Percentiles rank a stretch among this genome's conserved stretches.
phyloP scores from a whole-genome alignment of 2,113 vertebrate species.

The Chionomys nivalis region DNA sequence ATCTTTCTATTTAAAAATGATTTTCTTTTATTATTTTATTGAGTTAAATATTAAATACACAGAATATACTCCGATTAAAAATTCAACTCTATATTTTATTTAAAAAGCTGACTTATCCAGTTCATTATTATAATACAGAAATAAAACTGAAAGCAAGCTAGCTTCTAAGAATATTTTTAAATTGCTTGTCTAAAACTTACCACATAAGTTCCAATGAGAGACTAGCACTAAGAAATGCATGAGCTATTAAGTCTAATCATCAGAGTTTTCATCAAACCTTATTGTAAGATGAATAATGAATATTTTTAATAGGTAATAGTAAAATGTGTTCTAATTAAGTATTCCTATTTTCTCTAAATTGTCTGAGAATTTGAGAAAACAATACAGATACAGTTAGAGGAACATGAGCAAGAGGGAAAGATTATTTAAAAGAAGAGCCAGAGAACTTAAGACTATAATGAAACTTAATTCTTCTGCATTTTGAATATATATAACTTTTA shows the following conservation, averaged over 20 bases:
- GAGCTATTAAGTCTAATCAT: not conserved
- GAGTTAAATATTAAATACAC: not conserved
- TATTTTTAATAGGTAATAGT: slow-evolving; percentile 5
- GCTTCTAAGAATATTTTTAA: not conserved
- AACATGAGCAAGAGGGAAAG: not conserved
- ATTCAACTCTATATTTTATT: not conserved
- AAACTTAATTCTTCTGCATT: not conserved
- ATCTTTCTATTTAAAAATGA: not conserved
- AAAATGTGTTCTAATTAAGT: not conserved
- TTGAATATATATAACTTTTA: not conserved
- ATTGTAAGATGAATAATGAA: not conserved
- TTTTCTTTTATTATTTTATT: not conserved
- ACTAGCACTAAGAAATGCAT: not conserved
- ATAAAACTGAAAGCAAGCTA: not conserved
- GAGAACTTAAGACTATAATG: not conserved
- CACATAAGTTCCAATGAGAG: not conserved
- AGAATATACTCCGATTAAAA: not conserved
- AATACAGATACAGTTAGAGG: not conserved
- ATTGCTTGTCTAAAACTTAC: not conserved
- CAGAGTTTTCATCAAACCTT: not conserved
- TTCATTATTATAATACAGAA: not conserved
- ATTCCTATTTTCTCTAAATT: not conserved
- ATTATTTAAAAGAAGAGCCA: not conserved
- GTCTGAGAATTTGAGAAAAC: not conserved
- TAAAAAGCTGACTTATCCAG: not conserved